phyloP scores from a whole-genome alignment of 2,113 vertebrate genomes.

The Xiphias gladius region DNA sequence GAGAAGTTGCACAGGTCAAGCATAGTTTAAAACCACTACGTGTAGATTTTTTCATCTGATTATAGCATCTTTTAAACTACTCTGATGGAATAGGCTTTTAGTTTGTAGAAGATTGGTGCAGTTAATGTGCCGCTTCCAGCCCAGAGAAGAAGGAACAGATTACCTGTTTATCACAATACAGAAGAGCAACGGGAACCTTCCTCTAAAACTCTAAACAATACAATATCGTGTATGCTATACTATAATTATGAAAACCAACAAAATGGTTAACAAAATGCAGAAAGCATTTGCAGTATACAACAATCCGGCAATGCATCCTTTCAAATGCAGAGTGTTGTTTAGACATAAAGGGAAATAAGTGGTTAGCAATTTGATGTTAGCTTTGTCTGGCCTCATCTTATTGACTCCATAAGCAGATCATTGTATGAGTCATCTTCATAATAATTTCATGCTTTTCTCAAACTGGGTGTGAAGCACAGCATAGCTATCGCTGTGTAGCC shows the following conservation, averaged over 20 bases:
- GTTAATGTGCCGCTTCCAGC: slow-evolving; percentile 4
- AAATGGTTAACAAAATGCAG: slow-evolving; percentile 29
- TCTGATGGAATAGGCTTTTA: not conserved
- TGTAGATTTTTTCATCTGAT: no score
- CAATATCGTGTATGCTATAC: slow-evolving; percentile 27
- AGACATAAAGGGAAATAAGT: slow-evolving; percentile 16
- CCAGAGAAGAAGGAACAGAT: slow-evolving; percentile 39
- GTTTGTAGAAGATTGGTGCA: not conserved
- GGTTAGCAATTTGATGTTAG: slow-evolving; percentile 14
- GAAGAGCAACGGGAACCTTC: slow-evolving; percentile 21
- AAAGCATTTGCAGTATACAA: slow-evolving; percentile 29
- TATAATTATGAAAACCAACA: slow-evolving; percentile 46
- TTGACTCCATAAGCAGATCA: slow-evolving; percentile 30
- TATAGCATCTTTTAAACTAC: not conserved
- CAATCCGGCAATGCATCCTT: not conserved
- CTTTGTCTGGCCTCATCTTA: slow-evolving; percentile 30
- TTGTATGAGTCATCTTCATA: slow-evolving; percentile 20
- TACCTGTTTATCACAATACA: slow-evolving; percentile 30
- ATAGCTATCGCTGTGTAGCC: not conserved
- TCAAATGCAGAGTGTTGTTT: slow-evolving; percentile 11
- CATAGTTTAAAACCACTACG: not conserved
- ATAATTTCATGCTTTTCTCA: slow-evolving; percentile 32
- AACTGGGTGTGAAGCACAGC: not conserved
- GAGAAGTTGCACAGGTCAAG: not conserved
- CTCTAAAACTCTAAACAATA: slow-evolving; percentile 24